Evolutionary conservation across 2,888 invertebrate genomes (phyloP), one percentile per base, ranked within the genome.

Genomic region (Cybosia mesomella): DNA sequence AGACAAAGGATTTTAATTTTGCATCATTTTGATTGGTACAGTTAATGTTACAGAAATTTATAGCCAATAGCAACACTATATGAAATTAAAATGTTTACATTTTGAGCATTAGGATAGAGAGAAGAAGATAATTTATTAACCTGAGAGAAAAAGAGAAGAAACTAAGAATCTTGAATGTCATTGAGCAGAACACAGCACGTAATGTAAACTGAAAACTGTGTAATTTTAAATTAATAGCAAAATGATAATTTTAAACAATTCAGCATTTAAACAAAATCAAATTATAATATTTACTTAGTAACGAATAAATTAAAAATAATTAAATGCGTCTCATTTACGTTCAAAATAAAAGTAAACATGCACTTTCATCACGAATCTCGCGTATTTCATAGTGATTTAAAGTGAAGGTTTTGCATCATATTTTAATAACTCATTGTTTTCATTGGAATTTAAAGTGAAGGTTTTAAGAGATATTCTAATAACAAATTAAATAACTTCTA

Each of bases 21-120:
- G n/a, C n/a, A n/a, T n/a, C n/a, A n/a, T 10, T 21, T 36, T 58
- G 59, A 22, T 59, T 59, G 59, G 59, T 39, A 7, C 13, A 36
- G 9, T 59, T 15, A 59, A 59, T 36, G 59, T 9, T 21, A 34
- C 7, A 58, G 21, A 11, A 58, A 32, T 10, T 34, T 18, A 22
- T 36, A 59, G 59, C 59, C 59, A 59, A 36, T 22, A 34, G 22
- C 22, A 39, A 13, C 1, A 2, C n/a, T 34, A 34, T 22, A 15
- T 8, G 34, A 21, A 21, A n/a, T 36, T 21, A 13, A 21, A 3
- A 15, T 18, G n/a, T 36, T 36, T 34, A 36, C 36, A 36, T 13
- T 36, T 39, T 39, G 18, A 43, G 18, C 43, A 43, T 18, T 43
- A 43, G 18, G 5, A 43, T 3, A 43, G 21, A 34, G n/a, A 58